Percentiles rank a stretch among this genome's conserved stretches.
Conservation (phyloP, 1,140 invertebrate genomes). For the Zophobas morio region DNA sequence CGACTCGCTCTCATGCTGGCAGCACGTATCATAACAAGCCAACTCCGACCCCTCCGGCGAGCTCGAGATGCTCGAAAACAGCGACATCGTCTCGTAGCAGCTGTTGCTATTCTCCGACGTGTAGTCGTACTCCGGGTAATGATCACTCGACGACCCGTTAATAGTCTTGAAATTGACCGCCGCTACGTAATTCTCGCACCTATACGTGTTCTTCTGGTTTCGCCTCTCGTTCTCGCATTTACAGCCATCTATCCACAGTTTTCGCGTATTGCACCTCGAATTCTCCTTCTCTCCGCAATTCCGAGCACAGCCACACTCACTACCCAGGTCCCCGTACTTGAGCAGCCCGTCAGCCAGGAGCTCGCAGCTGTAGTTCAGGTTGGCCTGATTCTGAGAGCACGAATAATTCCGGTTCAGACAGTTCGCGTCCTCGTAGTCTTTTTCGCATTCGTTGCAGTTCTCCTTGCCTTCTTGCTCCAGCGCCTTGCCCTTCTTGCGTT, state of each 20-base stretch:
- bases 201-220: conserved; percentile 55
- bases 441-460: conserved; percentile 61
- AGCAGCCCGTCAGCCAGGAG: conserved; percentile 39
- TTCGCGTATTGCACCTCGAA: conserved; percentile 42
- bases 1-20: conserved; percentile 79
- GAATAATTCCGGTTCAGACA: conserved; percentile 57
- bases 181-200: conserved; percentile 57
- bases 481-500: conserved; percentile 80
- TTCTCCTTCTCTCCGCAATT: conserved; percentile 17
- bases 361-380: conserved; percentile 53
- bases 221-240: conserved; percentile 58
- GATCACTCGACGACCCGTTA: conserved; percentile 75
- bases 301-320: conserved; percentile 51
- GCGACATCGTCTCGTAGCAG: conserved; percentile 74
- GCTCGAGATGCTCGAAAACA: conserved; percentile 80
- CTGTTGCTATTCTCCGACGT: conserved; percentile 84
- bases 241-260: conserved; percentile 58
- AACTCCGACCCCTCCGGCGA: conserved; percentile 89
- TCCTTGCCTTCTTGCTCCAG: conserved; percentile 58
- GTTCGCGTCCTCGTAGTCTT: conserved; percentile 59
- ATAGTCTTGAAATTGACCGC: conserved; percentile 60
- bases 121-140: conserved; percentile 88
- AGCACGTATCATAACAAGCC: conserved; percentile 87
- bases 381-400: conserved; percentile 53
- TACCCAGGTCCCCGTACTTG: conserved; percentile 45